Conservation (phyloP, 2,888 invertebrate species). For the Phrixothrix hirtus region DNA sequence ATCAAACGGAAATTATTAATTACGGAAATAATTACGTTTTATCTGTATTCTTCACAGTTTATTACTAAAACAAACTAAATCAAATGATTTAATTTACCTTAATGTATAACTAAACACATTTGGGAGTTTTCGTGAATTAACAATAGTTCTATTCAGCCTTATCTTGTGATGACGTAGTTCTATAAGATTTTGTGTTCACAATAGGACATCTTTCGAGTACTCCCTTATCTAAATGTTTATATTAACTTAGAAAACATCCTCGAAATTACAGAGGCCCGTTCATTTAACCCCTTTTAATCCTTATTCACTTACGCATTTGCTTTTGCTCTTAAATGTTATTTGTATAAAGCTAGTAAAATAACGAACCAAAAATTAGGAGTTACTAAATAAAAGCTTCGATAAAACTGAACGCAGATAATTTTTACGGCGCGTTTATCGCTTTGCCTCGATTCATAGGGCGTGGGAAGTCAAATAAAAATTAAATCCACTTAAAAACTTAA, state of each 20-base stretch:
- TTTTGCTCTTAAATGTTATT: neutral
- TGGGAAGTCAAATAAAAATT: slow-evolving; percentile 31
- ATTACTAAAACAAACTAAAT: neutral
- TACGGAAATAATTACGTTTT: too few species aligned
- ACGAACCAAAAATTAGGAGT: neutral
- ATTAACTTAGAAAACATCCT: neutral
- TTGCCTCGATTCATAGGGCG: slow-evolving; percentile 24
- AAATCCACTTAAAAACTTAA: slow-evolving; percentile 10
- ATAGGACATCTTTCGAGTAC: neutral
- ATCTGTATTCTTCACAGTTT: too few species aligned
- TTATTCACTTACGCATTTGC: neutral
- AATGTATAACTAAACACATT: too few species aligned
- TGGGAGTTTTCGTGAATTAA: too few species aligned
- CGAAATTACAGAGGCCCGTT: neutral
- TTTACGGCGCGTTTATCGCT: slow-evolving; percentile 17
- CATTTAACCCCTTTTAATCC: neutral
- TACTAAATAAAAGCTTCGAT: too few species aligned
- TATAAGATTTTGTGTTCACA: neutral
- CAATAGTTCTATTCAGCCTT: too few species aligned
- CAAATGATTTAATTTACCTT: too few species aligned
- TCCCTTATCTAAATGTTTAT: neutral
- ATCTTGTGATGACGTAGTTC: neutral
- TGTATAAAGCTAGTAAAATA: neutral
- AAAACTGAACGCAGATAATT: slow-evolving; percentile 8
- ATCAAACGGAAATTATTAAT: neutral